These are phyloP conservation scores for Esox lucius DNA, from an alignment of 2,797 vertebrate genomes.

Conservation along the genomic window DNA sequence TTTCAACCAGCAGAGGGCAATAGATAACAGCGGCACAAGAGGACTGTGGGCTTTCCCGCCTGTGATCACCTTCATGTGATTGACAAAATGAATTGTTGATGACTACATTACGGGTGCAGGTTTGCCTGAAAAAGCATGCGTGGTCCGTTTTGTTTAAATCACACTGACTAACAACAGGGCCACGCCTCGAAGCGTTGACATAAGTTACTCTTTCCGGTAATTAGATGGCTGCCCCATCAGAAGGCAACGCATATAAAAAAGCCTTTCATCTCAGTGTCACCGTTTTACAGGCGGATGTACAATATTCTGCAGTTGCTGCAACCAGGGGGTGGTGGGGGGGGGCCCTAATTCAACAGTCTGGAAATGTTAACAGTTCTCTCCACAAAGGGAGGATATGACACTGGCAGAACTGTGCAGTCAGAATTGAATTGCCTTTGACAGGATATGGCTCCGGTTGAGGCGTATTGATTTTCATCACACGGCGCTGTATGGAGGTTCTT, in stretches of 20 bases:
- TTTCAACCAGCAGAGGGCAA: constrained; percentile 71
- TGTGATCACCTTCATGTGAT: neutral
- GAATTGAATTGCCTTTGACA: constrained; percentile 82
- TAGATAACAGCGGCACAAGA: constrained; percentile 57
- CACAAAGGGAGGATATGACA: constrained; percentile 76
- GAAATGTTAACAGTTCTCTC: constrained; percentile 64
- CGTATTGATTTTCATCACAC: constrained; percentile 80
- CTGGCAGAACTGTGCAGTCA: constrained; percentile 73
- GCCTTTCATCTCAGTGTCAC: constrained; percentile 4
- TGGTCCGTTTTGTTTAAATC: neutral
- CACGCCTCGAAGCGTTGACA: neutral
- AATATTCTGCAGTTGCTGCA: constrained; percentile 10
- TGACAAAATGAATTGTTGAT: neutral
- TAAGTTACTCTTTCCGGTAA: neutral
- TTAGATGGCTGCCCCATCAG: neutral
- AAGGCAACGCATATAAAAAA: neutral
- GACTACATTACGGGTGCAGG: neutral
- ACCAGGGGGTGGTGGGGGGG: neutral
- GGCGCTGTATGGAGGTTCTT: constrained; percentile 77
- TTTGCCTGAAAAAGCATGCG: neutral
- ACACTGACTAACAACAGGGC: neutral
- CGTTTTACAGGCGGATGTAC: constrained; percentile 5
- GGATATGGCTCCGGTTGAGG: constrained; percentile 78
- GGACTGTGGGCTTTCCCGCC: neutral
- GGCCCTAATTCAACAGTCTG: neutral